Evolutionary conservation across 2,113 vertebrate genomes (phyloP).

Genomic region (Phoenicopterus ruber): DNA sequence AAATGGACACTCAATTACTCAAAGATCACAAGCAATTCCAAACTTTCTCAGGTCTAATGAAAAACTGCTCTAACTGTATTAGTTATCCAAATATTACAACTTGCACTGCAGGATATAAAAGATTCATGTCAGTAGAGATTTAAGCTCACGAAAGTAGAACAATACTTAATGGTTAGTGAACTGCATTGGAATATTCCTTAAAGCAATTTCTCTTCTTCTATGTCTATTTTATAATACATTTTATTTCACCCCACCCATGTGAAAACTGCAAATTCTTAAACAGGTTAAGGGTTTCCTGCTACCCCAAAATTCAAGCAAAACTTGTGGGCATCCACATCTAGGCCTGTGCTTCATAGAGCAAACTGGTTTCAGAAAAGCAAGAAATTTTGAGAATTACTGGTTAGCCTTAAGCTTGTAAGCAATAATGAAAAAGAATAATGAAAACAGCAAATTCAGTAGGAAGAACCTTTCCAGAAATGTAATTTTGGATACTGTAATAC

Average conservation of each 20-base stretch:
- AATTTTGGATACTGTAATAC: not conserved
- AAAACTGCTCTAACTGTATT: not conserved
- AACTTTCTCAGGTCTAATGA: conserved; percentile 4
- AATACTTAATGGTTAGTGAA: conserved; percentile 43
- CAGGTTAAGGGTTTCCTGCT: not conserved
- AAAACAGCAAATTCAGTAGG: not conserved
- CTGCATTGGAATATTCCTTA: conserved; percentile 25
- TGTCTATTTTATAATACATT: not conserved
- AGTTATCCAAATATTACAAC: conserved; percentile 38
- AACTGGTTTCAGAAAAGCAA: not conserved
- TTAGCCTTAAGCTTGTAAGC: not conserved
- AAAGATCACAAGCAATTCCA: not conserved
- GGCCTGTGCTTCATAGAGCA: not conserved
- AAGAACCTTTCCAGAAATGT: not conserved
- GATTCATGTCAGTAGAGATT: conserved; percentile 46
- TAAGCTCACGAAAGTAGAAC: conserved; percentile 24
- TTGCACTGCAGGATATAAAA: conserved; percentile 44
- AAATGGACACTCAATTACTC: not conserved
- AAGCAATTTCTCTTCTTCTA: not conserved
- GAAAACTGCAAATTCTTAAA: not conserved
- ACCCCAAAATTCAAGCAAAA: not conserved
- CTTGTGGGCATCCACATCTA: not conserved
- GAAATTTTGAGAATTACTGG: not conserved
- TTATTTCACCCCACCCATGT: not conserved
- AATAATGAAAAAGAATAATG: not conserved